Conservation (phyloP, 2,888 invertebrate genomes). For the Cryptocheilus praepositus region DNA sequence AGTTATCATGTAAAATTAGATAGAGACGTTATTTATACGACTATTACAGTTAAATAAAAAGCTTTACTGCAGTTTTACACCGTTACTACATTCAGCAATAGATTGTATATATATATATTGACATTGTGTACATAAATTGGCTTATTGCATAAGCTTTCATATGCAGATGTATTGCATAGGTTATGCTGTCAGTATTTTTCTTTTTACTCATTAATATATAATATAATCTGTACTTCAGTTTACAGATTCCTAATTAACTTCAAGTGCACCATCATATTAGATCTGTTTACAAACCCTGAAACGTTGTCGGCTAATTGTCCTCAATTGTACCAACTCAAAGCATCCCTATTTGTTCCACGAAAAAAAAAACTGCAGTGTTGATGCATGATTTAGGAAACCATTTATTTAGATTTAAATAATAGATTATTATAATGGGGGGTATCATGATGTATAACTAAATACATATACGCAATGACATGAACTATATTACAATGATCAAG, state of each 20-base stretch:
- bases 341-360: no score
- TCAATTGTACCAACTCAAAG: no score
- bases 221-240: neutral
- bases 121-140: slow-evolving; percentile 12
- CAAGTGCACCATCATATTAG: no score
- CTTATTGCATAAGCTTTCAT: neutral
- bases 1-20: slow-evolving; percentile 31
- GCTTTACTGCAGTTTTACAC: slow-evolving; percentile 31
- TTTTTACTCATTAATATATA: neutral
- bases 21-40: slow-evolving; percentile 42
- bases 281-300: slow-evolving; percentile 1
- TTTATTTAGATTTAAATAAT: slow-evolving; percentile 65
- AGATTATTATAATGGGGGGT: slow-evolving; percentile 58
- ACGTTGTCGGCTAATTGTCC: no score
- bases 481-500: slow-evolving; percentile 73
- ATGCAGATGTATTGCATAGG: no score
- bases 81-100: slow-evolving; percentile 2
- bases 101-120: slow-evolving; percentile 19
- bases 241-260: no score
- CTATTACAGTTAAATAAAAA: slow-evolving; percentile 34
- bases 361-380: neutral
- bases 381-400: slow-evolving; percentile 57
- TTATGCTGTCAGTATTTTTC: slow-evolving; percentile 9
- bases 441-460: slow-evolving; percentile 65
- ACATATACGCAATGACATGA: slow-evolving; percentile 71